Evolutionary conservation across 2,888 invertebrate species (phyloP).

Genomic region (Zygogramma bicolorata): DNA sequence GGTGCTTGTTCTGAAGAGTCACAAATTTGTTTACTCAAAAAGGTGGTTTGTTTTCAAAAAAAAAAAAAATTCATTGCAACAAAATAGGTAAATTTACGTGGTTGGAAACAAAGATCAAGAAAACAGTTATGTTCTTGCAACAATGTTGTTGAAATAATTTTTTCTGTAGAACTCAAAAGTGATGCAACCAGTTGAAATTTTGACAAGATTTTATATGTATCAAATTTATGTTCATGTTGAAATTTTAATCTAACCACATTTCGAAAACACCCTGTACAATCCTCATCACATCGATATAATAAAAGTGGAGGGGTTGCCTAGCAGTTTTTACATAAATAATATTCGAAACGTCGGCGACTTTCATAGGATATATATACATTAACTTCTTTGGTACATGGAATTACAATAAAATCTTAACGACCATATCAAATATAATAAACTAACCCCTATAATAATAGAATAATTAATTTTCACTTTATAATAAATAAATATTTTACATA

Average conservation of each 20-base stretch:
- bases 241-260: conserved; percentile 35
- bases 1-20: neutral
- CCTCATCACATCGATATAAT: conserved; percentile 39
- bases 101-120: too few species aligned
- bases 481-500: conserved; percentile 61
- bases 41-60: neutral
- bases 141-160: too few species aligned
- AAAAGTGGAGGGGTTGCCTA: conserved; percentile 27
- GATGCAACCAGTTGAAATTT: neutral
- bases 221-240: neutral
- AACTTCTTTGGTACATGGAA: conserved; percentile 63
- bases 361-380: conserved; percentile 46
- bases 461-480: conserved; percentile 53
- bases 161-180: neutral
- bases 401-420: conserved; percentile 62
- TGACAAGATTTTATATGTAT: neutral
- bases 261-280: conserved; percentile 41
- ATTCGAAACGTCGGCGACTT: conserved; percentile 52
- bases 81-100: neutral
- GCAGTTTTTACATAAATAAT: conserved; percentile 38
- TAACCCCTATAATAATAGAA: conserved; percentile 61
- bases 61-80: neutral
- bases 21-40: neutral
- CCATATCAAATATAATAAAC: conserved; percentile 64
- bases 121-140: too few species aligned